phyloP scores from a whole-genome alignment of 2,113 vertebrate genomes.

The Geococcyx californianus region DNA sequence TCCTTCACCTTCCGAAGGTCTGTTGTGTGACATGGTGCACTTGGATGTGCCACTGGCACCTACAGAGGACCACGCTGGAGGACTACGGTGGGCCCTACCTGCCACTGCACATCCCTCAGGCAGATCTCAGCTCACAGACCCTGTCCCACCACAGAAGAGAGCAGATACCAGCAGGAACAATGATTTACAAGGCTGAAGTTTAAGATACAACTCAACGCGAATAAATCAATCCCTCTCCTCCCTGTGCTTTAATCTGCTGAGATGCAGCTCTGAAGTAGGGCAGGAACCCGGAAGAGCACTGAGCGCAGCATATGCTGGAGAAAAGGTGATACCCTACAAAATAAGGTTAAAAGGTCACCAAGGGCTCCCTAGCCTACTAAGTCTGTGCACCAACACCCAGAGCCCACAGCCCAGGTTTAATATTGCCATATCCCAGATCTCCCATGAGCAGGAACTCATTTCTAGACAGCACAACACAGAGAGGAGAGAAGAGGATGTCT shows the following conservation, averaged over 20 bases:
- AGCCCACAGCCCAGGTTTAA: background rate
- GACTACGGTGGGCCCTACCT: accelerated
- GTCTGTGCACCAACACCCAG: background rate
- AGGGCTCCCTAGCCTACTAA: background rate
- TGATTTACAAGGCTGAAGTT: background rate
- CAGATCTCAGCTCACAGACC: background rate
- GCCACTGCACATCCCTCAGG: accelerated
- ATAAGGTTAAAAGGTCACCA: background rate
- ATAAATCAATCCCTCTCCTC: background rate
- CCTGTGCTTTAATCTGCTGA: background rate
- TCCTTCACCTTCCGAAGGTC: background rate
- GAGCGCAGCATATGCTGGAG: background rate
- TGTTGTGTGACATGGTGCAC: background rate
- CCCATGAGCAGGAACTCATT: background rate
- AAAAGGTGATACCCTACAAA: background rate
- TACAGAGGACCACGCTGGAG: accelerated
- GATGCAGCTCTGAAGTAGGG: background rate
- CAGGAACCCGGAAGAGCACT: background rate
- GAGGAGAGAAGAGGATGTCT: background rate
- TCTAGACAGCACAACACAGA: accelerated
- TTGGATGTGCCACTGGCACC: background rate
- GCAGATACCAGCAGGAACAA: accelerated
- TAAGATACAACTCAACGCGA: background rate
- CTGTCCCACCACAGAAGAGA: accelerated
- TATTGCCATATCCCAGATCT: background rate